phyloP scores from a whole-genome alignment of 2,888 invertebrate genomes.

The Galerucella pusilla region DNA sequence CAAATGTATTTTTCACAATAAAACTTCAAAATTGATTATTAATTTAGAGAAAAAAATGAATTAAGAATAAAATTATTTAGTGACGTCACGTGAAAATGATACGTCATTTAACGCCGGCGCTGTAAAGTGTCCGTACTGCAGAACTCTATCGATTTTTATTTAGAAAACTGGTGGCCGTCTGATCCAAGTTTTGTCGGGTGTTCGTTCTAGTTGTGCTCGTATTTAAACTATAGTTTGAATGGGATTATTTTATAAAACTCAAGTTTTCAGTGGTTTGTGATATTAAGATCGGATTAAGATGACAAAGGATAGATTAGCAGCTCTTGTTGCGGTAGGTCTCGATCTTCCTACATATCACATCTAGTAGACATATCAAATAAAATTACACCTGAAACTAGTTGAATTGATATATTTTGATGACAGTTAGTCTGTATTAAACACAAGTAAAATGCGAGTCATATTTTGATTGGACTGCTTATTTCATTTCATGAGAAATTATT shows the following conservation, averaged over 20 bases:
- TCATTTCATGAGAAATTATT: slow-evolving; percentile 17
- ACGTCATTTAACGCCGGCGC: slow-evolving; percentile 68
- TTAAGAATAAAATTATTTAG: slow-evolving; percentile 42
- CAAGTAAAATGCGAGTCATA: not conserved
- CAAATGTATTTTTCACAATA: slow-evolving; percentile 7
- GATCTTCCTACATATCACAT: slow-evolving; percentile 41
- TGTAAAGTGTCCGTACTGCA: slow-evolving; percentile 69
- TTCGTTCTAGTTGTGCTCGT: slow-evolving; percentile 79
- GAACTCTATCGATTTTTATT: slow-evolving; percentile 84
- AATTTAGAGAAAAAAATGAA: slow-evolving; percentile 41
- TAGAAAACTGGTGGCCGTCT: slow-evolving; percentile 49
- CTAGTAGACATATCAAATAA: slow-evolving; percentile 38
- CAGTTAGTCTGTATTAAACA: slow-evolving; percentile 22
- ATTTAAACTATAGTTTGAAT: slow-evolving; percentile 77
- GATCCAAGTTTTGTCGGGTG: slow-evolving; percentile 63
- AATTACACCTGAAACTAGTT: slow-evolving; percentile 36
- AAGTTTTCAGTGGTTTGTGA: slow-evolving; percentile 76
- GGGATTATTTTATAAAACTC: slow-evolving; percentile 79
- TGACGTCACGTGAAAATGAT: slow-evolving; percentile 61
- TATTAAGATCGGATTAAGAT: slow-evolving; percentile 64
- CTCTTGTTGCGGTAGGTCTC: slow-evolving; percentile 88
- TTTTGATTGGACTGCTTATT: slow-evolving; percentile 40
- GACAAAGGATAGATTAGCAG: slow-evolving; percentile 98
- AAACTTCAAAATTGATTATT: slow-evolving; percentile 40
- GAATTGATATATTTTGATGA: slow-evolving; percentile 38